Evolutionary conservation across 1,140 invertebrate species (phyloP).

Genomic region (Caenorhabditis briggsae): DNA sequence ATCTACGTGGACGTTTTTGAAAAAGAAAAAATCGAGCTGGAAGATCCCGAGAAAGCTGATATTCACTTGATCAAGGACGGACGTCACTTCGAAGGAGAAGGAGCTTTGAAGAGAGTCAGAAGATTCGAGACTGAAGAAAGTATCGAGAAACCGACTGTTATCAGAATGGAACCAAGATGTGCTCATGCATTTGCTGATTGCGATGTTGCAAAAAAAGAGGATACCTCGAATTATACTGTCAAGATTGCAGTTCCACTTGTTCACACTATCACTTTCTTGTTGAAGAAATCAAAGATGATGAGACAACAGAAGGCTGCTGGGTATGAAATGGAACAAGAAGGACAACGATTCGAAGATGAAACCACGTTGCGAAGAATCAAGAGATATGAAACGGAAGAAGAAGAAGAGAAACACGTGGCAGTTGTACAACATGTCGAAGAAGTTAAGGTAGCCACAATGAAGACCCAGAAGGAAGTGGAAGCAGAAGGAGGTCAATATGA

Average conservation of each 20-base stretch:
- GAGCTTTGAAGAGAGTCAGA: slow-evolving; percentile 46
- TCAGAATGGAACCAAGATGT: slow-evolving; percentile 60
- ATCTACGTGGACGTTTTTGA: slow-evolving; percentile 65
- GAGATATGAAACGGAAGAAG: slow-evolving; percentile 57
- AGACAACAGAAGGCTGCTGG: slow-evolving; percentile 45
- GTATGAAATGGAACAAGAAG: slow-evolving; percentile 60
- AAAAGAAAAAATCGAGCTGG: slow-evolving; percentile 52
- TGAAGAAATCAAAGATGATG: slow-evolving; percentile 52
- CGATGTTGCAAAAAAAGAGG: slow-evolving; percentile 62
- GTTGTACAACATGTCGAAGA: slow-evolving; percentile 47
- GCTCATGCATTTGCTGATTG: slow-evolving; percentile 67
- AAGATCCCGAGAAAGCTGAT: slow-evolving; percentile 58
- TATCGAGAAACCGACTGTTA: slow-evolving; percentile 56
- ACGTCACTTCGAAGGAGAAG: slow-evolving; percentile 63
- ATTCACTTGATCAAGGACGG: slow-evolving; percentile 60
- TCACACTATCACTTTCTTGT: slow-evolving; percentile 57
- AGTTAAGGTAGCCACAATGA: slow-evolving; percentile 56
- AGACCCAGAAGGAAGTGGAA: slow-evolving; percentile 55
- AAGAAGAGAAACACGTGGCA: slow-evolving; percentile 58
- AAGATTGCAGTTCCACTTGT: slow-evolving; percentile 64
- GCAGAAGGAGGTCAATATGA: slow-evolving; percentile 64
- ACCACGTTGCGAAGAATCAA: slow-evolving; percentile 49
- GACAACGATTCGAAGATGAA: slow-evolving; percentile 61
- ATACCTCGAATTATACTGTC: slow-evolving; percentile 61
- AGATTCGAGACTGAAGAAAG: slow-evolving; percentile 64